A percentile compares a stretch with the other conserved stretches of the same genome.
Evolutionary conservation across 2,797 vertebrate species (phyloP).

Genomic region (Malacoctenus gilli): DNA sequence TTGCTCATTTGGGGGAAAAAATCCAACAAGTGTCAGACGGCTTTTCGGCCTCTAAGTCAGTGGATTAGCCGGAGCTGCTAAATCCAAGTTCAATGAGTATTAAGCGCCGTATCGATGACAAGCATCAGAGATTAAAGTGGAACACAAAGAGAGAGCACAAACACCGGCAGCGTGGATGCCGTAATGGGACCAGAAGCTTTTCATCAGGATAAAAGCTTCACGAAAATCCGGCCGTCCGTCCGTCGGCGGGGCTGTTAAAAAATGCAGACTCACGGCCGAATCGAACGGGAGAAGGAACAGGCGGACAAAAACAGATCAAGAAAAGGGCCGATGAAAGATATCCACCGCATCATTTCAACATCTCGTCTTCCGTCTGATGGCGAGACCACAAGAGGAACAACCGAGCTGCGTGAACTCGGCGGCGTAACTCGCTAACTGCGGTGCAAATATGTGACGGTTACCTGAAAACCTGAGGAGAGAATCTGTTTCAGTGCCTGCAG

Average conservation of each 20-base stretch:
- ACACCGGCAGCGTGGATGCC: conserved; percentile 6
- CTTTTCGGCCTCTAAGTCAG: conserved; percentile 8
- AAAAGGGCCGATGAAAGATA: conserved; percentile 3
- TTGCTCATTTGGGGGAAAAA: background rate
- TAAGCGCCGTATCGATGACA: conserved; percentile 27
- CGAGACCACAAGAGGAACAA: conserved; percentile 18
- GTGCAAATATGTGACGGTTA: conserved; percentile 8
- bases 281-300: background rate
- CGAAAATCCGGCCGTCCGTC: too few relatives aligned
- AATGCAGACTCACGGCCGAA: conserved; percentile 11
- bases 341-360: conserved; percentile 4
- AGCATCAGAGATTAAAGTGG: conserved; percentile 21
- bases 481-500: background rate
- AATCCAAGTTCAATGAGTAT: conserved; percentile 23
- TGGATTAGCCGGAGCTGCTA: conserved; percentile 30
- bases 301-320: conserved; percentile 2
- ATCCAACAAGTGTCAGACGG: conserved; percentile 15
- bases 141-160: conserved; percentile 15
- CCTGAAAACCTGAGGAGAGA: conserved; percentile 2
- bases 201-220: conserved; percentile 40
- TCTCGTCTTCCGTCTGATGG: conserved; percentile 28
- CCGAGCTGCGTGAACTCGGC: conserved; percentile 26
- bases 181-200: conserved; percentile 22
- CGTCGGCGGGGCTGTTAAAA: conserved; percentile 6
- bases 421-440: conserved; percentile 17